A percentile compares a stretch with the other conserved stretches of the same genome.
Conservation (phyloP, 2,888 invertebrate species). For the Trissonchulus sp. region DNA sequence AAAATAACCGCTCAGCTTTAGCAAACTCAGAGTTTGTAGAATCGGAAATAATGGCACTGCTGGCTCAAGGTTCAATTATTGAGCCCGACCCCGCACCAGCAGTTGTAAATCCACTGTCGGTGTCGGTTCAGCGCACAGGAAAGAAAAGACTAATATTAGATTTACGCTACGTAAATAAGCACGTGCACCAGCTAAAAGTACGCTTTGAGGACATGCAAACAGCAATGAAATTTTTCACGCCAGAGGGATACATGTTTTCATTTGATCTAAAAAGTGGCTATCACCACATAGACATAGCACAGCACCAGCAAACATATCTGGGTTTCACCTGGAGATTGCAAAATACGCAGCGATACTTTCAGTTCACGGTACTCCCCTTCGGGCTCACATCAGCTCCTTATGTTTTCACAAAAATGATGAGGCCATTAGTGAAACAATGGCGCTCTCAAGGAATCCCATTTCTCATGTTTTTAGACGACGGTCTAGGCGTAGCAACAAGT, state of each 20-base stretch:
- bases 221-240: not conserved
- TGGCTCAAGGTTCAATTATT: no score
- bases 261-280: slow-evolving; percentile 30
- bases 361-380: slow-evolving; percentile 29
- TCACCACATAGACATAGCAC: slow-evolving; percentile 26
- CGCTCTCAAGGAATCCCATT: slow-evolving; percentile 21
- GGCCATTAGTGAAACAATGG: slow-evolving; percentile 24
- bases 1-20: no score
- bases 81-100: not conserved
- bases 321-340: slow-evolving; percentile 18
- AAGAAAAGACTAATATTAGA: slow-evolving; percentile 6
- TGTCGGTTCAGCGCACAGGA: not conserved
- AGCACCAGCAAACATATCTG: not conserved
- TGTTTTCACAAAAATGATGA: slow-evolving; percentile 26
- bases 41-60: no score
- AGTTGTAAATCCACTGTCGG: not conserved
- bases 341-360: not conserved
- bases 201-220: slow-evolving; percentile 1
- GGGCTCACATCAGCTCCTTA: slow-evolving; percentile 25
- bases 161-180: not conserved
- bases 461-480: slow-evolving; percentile 27
- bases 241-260: slow-evolving; percentile 17
- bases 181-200: not conserved
- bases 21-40: no score
- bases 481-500: not conserved